Evolutionary conservation across 2,113 vertebrate genomes (phyloP).

Genomic region (Rhynchopsitta pachyrhyncha): DNA sequence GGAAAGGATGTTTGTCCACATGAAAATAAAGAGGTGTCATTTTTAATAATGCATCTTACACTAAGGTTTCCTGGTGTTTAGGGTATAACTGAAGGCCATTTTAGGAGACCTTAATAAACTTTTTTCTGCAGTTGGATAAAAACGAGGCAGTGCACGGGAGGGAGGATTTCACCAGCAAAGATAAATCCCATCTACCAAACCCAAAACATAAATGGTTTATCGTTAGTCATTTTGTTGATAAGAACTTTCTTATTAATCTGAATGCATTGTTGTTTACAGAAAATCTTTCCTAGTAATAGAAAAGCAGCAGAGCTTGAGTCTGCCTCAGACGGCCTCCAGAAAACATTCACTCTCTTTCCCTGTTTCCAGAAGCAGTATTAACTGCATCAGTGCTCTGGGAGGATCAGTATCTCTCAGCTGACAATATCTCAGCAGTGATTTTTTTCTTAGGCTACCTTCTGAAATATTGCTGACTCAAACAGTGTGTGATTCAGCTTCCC

Average conservation of each 20-base stretch:
- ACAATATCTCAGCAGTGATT: neutral
- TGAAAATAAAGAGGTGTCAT: accelerated
- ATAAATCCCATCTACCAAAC: neutral
- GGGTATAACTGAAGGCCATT: neutral
- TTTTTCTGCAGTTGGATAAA: neutral
- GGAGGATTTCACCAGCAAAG: neutral
- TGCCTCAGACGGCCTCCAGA: neutral
- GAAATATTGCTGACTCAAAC: conserved; percentile 20
- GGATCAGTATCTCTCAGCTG: neutral
- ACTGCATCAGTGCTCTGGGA: neutral
- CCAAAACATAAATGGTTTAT: neutral
- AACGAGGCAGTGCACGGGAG: neutral
- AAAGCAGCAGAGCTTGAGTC: neutral
- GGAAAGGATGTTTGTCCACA: neutral
- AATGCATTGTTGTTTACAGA: neutral
- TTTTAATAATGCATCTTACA: neutral
- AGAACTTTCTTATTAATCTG: neutral
- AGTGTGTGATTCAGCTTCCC: conserved; percentile 42
- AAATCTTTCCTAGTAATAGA: neutral
- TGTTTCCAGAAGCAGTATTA: conserved; percentile 1
- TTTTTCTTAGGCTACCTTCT: neutral
- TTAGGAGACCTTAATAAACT: neutral
- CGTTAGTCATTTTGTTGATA: neutral
- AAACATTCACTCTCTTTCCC: neutral
- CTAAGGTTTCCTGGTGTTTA: neutral